Percentiles rank a stretch among this genome's conserved stretches.
phyloP scores from a whole-genome alignment of 2,797 vertebrate genomes.

The Tenualosa ilisha region DNA sequence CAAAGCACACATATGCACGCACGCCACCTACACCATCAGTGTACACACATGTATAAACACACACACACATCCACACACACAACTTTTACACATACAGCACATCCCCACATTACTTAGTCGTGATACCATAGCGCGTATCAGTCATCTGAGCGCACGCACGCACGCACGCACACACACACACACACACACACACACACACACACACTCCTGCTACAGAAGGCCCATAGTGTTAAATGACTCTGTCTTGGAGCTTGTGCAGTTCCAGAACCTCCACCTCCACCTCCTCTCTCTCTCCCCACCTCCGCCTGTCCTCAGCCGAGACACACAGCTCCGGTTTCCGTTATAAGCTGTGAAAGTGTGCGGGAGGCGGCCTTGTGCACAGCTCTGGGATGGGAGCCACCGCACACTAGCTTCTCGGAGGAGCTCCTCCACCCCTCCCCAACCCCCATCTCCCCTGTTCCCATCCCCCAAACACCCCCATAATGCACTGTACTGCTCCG shows the following conservation, averaged over 20 bases:
- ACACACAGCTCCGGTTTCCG: background rate
- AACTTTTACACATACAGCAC: background rate
- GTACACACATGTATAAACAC: background rate
- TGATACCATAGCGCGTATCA: background rate
- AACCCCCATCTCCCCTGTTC: background rate
- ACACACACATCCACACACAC: background rate
- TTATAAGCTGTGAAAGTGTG: conserved; percentile 11
- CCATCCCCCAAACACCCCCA: background rate
- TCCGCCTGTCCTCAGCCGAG: background rate
- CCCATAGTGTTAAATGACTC: background rate
- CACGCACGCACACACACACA: no score
- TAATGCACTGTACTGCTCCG: background rate
- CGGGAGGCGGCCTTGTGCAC: background rate
- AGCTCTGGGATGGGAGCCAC: conserved; percentile 1
- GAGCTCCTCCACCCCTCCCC: background rate
- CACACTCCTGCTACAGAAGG: background rate
- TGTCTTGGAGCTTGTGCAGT: conserved; percentile 31
- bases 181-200: background rate
- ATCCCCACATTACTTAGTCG: background rate
- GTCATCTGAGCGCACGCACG: background rate
- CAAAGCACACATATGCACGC: background rate
- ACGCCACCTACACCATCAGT: background rate
- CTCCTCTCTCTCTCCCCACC: background rate
- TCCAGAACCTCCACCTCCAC: background rate
- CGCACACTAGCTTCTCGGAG: background rate